Conservation (phyloP, 2,113 vertebrate species). For the Chloebia gouldiae region DNA sequence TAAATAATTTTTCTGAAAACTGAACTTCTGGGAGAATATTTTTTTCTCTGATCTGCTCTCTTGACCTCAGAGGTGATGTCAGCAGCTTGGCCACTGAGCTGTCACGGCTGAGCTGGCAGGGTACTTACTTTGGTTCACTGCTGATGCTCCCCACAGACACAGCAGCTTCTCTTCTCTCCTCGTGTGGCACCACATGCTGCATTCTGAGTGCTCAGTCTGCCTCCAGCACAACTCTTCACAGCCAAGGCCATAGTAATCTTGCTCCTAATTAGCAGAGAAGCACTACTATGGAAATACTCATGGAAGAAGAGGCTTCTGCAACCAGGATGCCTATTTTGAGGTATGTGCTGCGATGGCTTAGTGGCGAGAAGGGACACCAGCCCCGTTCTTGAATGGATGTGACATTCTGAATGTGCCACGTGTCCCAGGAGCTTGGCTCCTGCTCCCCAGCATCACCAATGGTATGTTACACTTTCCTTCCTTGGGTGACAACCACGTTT, state of each 20-base stretch:
- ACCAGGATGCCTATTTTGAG: not conserved
- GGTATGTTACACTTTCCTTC: not conserved
- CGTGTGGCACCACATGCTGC: accelerated
- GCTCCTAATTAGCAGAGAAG: not conserved
- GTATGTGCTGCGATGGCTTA: not conserved
- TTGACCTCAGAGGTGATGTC: not conserved
- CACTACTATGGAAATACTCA: not conserved
- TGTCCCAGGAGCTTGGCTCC: not conserved
- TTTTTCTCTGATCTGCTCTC: not conserved
- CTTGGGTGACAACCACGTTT: accelerated
- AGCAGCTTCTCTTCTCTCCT: not conserved
- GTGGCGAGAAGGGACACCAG: not conserved
- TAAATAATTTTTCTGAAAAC: not conserved
- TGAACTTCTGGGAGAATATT: not conserved
- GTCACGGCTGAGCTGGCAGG: not conserved
- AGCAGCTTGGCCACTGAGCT: not conserved
- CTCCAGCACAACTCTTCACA: not conserved
- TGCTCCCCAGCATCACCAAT: not conserved
- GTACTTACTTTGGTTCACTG: accelerated
- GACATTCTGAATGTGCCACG: accelerated
- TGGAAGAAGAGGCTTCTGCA: not conserved
- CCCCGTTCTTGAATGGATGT: not conserved
- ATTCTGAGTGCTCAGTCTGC: not conserved
- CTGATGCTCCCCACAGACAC: not conserved
- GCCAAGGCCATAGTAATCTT: not conserved